Percentiles rank a stretch among this genome's conserved stretches.
phyloP scores from a whole-genome alignment of 2,113 vertebrate genomes.

The Bothrops jararaca region DNA sequence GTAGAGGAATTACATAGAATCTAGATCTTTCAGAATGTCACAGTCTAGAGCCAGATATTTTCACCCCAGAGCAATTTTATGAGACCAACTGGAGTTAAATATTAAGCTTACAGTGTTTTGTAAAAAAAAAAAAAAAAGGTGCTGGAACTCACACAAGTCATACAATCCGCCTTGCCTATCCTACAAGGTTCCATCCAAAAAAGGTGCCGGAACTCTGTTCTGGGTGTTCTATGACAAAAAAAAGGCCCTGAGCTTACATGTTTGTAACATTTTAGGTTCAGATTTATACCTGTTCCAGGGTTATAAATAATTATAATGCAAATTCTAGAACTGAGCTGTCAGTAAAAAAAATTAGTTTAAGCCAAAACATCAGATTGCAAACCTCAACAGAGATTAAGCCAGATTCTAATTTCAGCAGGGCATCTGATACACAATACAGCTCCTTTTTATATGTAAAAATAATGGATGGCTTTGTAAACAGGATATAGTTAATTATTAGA shows the following conservation, averaged over 20 bases:
- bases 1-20: too few species aligned
- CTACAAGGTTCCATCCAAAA: too few species aligned
- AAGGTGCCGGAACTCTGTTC: too few species aligned
- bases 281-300: neutral
- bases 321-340: neutral
- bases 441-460: neutral
- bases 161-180: too few species aligned
- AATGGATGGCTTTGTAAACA: neutral
- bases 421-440: neutral
- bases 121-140: too few species aligned
- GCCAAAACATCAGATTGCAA: neutral
- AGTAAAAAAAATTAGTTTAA: neutral
- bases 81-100: neutral
- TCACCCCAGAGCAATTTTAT: neutral
- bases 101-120: neutral
- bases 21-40: neutral
- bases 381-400: neutral
- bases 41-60: neutral
- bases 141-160: too few species aligned
- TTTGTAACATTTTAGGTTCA: neutral
- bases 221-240: too few species aligned
- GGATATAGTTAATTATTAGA: neutral
- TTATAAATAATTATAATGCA: neutral
- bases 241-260: neutral
- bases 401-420: neutral